phyloP scores from a whole-genome alignment of 2,797 vertebrate genomes.

The Scolopax bukidnonensis region DNA sequence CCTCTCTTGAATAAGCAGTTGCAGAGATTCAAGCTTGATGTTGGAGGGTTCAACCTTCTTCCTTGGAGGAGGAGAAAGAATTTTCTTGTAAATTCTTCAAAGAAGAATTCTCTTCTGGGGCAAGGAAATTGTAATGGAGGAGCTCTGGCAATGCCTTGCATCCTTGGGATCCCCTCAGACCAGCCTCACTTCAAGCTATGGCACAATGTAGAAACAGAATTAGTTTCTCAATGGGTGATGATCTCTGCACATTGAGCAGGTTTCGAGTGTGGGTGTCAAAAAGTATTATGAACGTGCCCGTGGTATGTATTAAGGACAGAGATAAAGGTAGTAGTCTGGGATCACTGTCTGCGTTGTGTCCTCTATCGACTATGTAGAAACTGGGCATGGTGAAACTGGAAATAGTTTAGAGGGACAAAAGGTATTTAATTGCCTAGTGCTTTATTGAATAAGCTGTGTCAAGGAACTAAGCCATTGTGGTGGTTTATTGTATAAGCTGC shows the following conservation, averaged over 20 bases:
- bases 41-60: neutral
- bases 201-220: neutral
- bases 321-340: neutral
- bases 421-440: neutral
- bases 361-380: neutral
- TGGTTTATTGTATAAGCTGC: neutral
- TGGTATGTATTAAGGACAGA: neutral
- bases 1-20: neutral
- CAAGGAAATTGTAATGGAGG: neutral
- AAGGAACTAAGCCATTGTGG: neutral
- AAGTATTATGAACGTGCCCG: neutral
- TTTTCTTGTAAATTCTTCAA: neutral
- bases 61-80: neutral
- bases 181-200: neutral
- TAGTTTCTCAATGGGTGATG: neutral
- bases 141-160: neutral
- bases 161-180: neutral
- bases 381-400: neutral
- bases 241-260: neutral
- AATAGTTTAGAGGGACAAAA: neutral
- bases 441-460: neutral
- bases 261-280: neutral
- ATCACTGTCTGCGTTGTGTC: neutral
- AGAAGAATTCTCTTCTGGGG: neutral
- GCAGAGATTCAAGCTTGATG: neutral